These are phyloP conservation scores for Triplophysa tibetana DNA, from an alignment of 2,113 vertebrate species.

Conservation along the genomic window DNA sequence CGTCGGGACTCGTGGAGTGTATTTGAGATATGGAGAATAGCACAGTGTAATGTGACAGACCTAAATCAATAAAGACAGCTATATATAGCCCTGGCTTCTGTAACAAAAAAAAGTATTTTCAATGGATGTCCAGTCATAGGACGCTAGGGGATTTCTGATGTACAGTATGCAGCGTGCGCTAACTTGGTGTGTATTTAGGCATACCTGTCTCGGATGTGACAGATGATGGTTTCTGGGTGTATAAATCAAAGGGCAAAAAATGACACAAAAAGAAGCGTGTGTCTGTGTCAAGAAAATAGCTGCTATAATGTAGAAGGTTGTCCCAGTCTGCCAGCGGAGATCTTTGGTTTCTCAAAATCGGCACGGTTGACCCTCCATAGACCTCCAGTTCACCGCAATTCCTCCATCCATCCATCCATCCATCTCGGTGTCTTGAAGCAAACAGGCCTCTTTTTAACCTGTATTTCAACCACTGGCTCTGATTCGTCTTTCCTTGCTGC, in stretches of 20 bases:
- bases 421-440: background rate
- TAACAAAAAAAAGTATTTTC: conserved; percentile 55
- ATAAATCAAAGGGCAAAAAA: conserved; percentile 31
- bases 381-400: background rate
- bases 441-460: background rate
- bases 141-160: background rate
- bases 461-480: background rate
- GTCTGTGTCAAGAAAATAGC: conserved; percentile 31
- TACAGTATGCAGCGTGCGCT: background rate
- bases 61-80: conserved; percentile 48
- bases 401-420: background rate
- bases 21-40: conserved; percentile 40
- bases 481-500: too few species aligned
- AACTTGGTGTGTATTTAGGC: conserved; percentile 5
- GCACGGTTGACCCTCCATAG: background rate
- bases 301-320: conserved; percentile 50
- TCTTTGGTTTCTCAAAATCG: conserved; percentile 39
- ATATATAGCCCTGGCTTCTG: conserved; percentile 49
- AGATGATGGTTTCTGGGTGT: conserved; percentile 9
- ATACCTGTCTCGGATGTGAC: conserved; percentile 1
- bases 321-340: conserved; percentile 2
- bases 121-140: conserved; percentile 56
- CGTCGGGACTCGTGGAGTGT: conserved; percentile 27
- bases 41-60: conserved; percentile 50
- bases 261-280: conserved; percentile 7